Conservation (phyloP, 2,113 vertebrate species). For the Cnemophilus loriae region DNA sequence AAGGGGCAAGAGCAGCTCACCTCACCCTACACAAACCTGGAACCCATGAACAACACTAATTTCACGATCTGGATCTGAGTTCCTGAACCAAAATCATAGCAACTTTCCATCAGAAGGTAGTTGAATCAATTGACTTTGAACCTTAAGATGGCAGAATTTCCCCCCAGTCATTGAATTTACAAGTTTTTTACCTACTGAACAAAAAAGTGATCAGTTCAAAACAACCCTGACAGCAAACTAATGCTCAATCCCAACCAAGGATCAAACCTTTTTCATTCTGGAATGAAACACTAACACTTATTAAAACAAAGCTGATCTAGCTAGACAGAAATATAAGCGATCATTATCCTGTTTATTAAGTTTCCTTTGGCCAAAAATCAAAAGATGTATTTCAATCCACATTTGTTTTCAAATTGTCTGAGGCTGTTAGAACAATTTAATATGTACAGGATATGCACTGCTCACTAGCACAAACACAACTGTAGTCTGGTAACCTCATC, state of each 20-base stretch:
- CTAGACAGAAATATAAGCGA: background rate
- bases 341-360: background rate
- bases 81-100: background rate
- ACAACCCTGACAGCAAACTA: background rate
- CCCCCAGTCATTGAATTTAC: background rate
- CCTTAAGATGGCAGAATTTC: background rate
- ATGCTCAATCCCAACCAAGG: background rate
- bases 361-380: background rate
- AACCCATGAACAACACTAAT: background rate
- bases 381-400: background rate
- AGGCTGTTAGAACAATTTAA: background rate
- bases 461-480: background rate
- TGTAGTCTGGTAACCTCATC: background rate
- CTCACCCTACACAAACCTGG: background rate
- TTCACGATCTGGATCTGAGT: background rate
- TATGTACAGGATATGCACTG: rapidly evolving
- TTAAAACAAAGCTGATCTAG: background rate
- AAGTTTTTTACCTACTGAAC: background rate
- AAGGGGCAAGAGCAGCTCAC: background rate
- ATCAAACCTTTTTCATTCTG: background rate
- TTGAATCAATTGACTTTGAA: background rate
- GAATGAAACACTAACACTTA: background rate
- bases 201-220: background rate
- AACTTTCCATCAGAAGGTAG: background rate
- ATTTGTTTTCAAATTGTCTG: background rate